Evolutionary conservation across 2,888 invertebrate genomes (phyloP).

Genomic region (Magallana nippona): DNA sequence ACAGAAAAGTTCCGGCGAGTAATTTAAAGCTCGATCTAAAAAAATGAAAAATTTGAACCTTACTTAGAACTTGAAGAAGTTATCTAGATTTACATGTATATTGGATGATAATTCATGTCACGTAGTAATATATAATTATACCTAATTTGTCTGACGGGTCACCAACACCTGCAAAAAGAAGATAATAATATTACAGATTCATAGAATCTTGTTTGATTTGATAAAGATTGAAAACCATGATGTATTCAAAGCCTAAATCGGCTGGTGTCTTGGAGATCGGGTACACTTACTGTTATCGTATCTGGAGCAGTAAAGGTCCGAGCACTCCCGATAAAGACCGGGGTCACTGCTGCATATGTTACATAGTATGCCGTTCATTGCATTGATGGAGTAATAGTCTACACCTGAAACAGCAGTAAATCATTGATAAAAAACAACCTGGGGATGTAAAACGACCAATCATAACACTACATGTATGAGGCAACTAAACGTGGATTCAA

Average conservation of each 20-base stretch:
- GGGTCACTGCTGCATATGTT: constrained; percentile 35
- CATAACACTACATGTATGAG: neutral
- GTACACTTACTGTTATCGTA: constrained; percentile 36
- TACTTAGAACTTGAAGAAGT: too few species aligned
- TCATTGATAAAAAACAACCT: neutral
- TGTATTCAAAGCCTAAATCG: too few species aligned
- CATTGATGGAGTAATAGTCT: constrained; percentile 43
- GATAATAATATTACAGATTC: neutral
- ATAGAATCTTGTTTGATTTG: neutral
- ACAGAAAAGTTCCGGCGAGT: constrained; percentile 46
- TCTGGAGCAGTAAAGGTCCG: constrained; percentile 31
- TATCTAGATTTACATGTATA: too few species aligned
- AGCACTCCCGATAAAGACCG: constrained; percentile 30
- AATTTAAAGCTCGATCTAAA: constrained; percentile 37
- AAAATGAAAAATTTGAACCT: too few species aligned
- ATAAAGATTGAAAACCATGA: too few species aligned
- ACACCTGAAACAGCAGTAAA: constrained; percentile 36
- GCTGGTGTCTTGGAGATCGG: neutral
- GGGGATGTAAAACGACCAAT: neutral
- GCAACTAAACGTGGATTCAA: too few species aligned
- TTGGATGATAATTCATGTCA: neutral
- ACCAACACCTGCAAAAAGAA: constrained; percentile 37
- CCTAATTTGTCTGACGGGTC: constrained; percentile 24
- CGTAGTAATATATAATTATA: neutral
- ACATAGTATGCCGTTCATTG: constrained; percentile 46